Evolutionary conservation across 2,888 invertebrate genomes (phyloP).

Genomic region (Ophonus ardosiacus): DNA sequence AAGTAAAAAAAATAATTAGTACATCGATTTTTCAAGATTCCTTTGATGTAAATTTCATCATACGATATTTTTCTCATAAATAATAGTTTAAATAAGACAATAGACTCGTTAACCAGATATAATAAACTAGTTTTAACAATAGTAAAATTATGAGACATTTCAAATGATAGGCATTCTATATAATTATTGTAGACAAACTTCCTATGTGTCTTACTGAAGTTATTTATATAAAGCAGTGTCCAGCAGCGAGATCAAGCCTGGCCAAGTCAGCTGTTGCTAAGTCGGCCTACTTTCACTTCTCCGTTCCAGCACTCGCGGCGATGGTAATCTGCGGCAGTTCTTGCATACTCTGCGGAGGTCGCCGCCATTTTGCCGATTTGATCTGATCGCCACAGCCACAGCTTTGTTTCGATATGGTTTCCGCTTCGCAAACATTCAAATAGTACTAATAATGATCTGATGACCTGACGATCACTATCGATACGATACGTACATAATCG

Average conservation of each 20-base stretch:
- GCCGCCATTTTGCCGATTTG: conserved; percentile 36
- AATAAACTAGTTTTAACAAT: too few relatives aligned
- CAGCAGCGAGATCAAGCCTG: conserved; percentile 4
- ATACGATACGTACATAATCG: conserved; percentile 1
- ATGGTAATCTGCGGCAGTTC: conserved; percentile 51
- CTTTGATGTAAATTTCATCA: too few relatives aligned
- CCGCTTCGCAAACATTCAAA: background rate
- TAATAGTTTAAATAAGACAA: too few relatives aligned
- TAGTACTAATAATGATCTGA: too few relatives aligned
- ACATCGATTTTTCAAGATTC: too few relatives aligned
- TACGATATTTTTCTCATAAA: too few relatives aligned
- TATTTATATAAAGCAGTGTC: conserved; percentile 30
- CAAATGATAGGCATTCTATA: too few relatives aligned
- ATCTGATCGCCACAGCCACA: background rate
- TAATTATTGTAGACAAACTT: too few relatives aligned
- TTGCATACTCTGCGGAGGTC: conserved; percentile 43
- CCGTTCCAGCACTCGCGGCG: conserved; percentile 45
- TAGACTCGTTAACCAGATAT: too few relatives aligned
- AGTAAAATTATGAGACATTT: too few relatives aligned
- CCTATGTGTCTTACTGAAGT: too few relatives aligned
- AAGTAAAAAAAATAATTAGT: too few relatives aligned
- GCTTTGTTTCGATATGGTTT: conserved; percentile 34
- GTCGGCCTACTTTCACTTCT: conserved; percentile 60
- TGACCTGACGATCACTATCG: background rate
- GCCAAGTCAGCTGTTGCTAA: conserved; percentile 55